A percentile compares a stretch with the other conserved stretches of the same genome.
Conservation (phyloP, 2,888 invertebrate species). For the Orthosia cruda region DNA sequence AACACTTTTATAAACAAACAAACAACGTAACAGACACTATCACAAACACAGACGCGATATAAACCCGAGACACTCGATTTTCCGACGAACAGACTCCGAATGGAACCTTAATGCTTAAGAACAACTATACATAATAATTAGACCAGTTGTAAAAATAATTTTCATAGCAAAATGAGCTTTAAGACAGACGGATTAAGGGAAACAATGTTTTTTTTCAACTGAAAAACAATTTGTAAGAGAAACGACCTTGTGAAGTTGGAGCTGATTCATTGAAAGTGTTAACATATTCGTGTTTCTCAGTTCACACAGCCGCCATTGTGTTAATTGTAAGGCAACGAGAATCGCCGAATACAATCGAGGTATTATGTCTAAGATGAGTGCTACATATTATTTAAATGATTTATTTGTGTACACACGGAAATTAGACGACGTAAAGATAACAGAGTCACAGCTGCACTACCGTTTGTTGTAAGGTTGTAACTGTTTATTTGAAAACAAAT, state of each 20-base stretch:
- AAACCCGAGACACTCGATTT: constrained; percentile 71
- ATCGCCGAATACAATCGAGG: constrained; percentile 70
- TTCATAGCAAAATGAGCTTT: constrained; percentile 54
- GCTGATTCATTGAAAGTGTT: constrained; percentile 79
- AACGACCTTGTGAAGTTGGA: constrained; percentile 72
- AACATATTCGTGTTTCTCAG: constrained; percentile 75
- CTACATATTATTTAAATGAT: constrained; percentile 49
- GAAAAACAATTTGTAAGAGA: constrained; percentile 54
- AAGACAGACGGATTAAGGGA: constrained; percentile 19
- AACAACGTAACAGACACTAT: constrained; percentile 23
- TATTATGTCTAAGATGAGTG: constrained; percentile 65
- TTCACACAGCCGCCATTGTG: constrained; percentile 77
- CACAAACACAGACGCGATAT: constrained; percentile 42
- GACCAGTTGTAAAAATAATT: neutral
- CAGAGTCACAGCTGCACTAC: constrained; percentile 26
- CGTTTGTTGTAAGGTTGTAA: constrained; percentile 28
- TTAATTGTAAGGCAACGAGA: constrained; percentile 76
- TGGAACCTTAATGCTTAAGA: constrained; percentile 73
- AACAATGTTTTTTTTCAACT: constrained; percentile 16
- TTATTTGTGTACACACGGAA: constrained; percentile 50
- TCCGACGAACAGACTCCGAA: constrained; percentile 74
- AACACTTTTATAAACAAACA: constrained; percentile 49
- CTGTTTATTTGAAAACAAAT: constrained; percentile 29
- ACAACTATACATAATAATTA: constrained; percentile 39
- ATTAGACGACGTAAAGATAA: constrained; percentile 41